These are phyloP conservation scores for Himalopsyche anomala DNA, from an alignment of 2,888 invertebrate genomes.

Conservation along the genomic window DNA sequence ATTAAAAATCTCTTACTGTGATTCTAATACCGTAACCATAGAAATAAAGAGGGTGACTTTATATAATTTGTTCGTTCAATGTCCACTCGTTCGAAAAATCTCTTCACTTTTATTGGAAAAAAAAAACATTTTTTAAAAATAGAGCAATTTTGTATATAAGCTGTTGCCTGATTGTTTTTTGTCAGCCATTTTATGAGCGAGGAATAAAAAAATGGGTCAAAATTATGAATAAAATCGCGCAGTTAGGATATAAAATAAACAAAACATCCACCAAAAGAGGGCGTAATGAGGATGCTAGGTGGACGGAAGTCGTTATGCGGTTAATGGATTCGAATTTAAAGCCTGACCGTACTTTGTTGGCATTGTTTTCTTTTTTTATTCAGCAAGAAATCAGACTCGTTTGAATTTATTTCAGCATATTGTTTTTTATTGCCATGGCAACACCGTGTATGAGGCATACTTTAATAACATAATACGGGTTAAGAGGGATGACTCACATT, in stretches of 20 bases:
- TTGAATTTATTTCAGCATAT: too few species aligned
- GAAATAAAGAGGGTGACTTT: too few species aligned
- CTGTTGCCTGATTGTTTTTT: background rate
- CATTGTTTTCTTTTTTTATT: slow-evolving; percentile 29
- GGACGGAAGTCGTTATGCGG: slow-evolving; percentile 41
- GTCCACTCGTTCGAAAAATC: too few species aligned
- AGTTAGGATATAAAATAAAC: slow-evolving; percentile 41
- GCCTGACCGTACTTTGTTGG: background rate
- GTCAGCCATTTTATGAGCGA: slow-evolving; percentile 16
- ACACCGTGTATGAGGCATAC: too few species aligned
- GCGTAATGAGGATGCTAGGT: slow-evolving; percentile 1
- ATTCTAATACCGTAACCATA: too few species aligned
- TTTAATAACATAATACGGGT: too few species aligned
- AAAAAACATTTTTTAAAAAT: background rate
- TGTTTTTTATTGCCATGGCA: too few species aligned
- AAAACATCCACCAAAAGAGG: slow-evolving; percentile 24
- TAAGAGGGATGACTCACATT: too few species aligned
- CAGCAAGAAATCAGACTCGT: background rate
- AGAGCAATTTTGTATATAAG: background rate
- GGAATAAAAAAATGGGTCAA: slow-evolving; percentile 1
- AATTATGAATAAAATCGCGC: slow-evolving; percentile 44
- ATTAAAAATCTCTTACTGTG: too few species aligned
- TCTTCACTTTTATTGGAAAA: too few species aligned
- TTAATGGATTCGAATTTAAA: slow-evolving; percentile 37
- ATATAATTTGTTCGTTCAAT: too few species aligned